Evolutionary conservation across 1,140 invertebrate species (phyloP), one percentile per base, ranked within the genome.

Genomic region (Drosophila auraria): DNA sequence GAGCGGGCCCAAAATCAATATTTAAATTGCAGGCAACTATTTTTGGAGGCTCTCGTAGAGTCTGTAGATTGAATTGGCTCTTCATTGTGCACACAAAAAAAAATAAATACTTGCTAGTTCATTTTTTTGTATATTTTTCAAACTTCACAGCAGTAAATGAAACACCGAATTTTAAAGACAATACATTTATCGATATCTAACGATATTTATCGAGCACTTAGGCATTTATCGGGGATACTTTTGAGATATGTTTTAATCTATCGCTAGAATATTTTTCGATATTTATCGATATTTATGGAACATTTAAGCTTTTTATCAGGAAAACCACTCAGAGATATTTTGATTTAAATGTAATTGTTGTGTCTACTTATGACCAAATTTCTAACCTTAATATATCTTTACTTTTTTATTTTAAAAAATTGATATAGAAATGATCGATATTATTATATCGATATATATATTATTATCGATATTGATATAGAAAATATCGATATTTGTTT

Each of bases 21-120:
- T 84, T 84, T 82, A 86, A 86, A 84, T 74, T 86, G 53, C 58
- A 77, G 54, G 73, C 78, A 84, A 78, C 71, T 76, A 76, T 83
- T 66, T 83, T 68, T 53, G 49, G 50, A 59, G 53, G 68, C 44
- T 25, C 38, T 40, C 17, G 40, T 30, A 38, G 30, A 61, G 36
- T 11, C 63, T 33, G n/a, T 25, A 73, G 36, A 61, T 54, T 77
- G 58, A 51, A 63, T 51, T 72, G 49, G 54, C 33, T 61, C 40
- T 50, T 30, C 42, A 59, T 23, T 23, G 30, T 44, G 49, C 33
- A 38, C 15, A 17, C 1, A 27, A 17, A 59, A n/a, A 11, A 36
- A 36, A 3, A 4, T 12, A 36, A 11, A 11, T 12, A 36, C 11
- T 11, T 11, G 3, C 3, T 36, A 3, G 3, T 36, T 11, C 2